Evolutionary conservation across 1,140 invertebrate species (phyloP), one percentile per base, ranked within the genome.

Genomic region (Plodia interpunctella): DNA sequence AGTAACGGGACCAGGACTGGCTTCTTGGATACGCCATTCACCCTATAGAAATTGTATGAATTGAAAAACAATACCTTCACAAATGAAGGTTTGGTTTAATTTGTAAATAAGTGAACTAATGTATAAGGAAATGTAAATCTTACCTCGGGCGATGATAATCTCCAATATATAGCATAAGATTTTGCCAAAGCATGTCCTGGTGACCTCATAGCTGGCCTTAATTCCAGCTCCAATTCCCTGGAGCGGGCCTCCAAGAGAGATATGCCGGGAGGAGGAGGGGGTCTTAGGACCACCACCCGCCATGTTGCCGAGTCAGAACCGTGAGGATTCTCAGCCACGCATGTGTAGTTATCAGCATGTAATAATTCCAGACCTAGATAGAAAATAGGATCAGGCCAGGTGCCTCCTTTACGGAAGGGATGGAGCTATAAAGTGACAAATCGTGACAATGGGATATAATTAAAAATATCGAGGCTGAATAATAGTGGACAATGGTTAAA

Each of bases 291-390:
- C 60, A 94, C 92, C 15, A 98, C 87, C 13, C 93, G 91, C 88
- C 96, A 97, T 0, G 93, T 93, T 51, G 97, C 94, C 35, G 93
- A 93, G 83, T 97, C 96, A 57, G 93, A 93, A 0, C 96, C 96
- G 79, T 96, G 95, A 28, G 94, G 91, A 84, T 98, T 97, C 71
- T 93, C 93, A 11, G 94, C 95, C n/a, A 93, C 92, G 76, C 97
- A 98, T 5, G 96, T 93, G 78, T 97, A 97, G 87, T 97, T 96
- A 49, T 96, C 96, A 50, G 94, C 93, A 25, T 94, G 90, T 32
- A 92, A 92, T 49, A 92, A 84, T 63, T 93, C 93, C 28, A 90
- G 72, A 69, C 72, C 90, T 90, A 65, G 57, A 62, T 57, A 17
- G 55, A 61, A n/a, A n/a, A n/a, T n/a, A n/a, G n/a, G n/a, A n/a